Evolutionary conservation across 2,113 vertebrate genomes (phyloP), one percentile per base, ranked within the genome.

Genomic region (Macaca nemestrina): DNA sequence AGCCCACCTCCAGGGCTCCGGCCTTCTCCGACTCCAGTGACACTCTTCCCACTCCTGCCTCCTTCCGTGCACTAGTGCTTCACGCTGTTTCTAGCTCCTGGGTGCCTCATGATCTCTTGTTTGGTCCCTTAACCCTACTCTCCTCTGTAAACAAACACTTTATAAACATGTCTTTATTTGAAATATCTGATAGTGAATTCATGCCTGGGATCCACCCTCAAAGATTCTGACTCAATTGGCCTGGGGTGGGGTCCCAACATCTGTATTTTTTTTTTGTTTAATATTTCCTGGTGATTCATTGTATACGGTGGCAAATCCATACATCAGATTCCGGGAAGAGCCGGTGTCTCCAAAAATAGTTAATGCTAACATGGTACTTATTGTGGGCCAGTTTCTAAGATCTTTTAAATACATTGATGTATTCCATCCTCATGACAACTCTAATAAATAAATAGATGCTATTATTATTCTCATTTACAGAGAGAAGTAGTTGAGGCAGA

Each of bases 81-180:
- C 76, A 84, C 14, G 8, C 2, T 27, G 5, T n/a, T 16, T 43
- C 61, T 10, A 27, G 13, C 9, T 45, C 59, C 72, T 40, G 22
- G 18, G 7, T 7, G 1, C 23, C 76, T 68, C 20, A 0, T 10
- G 0, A 4, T 6, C 1, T 35, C 25, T 11, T 22, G 22, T 18
- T 16, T 3, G 13, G 8, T 64, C 55, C 27, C 79, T 61, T 48
- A 27, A 18, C 6, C 43, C 59, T 20, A 3, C 40, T 50, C 5
- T 78, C 27, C 40, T 76, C 30, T 40, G 4, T 18, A 35, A 40
- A 72, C 32, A 68, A 82, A 48, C 1, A 61, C 32, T 16, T 48
- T 7, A 35, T 45, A 38, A 23, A 32, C 7, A 76, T 43, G 8
- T 48, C 75, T 95, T 64, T 25, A 48, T 92, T 18, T 43, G 38